phyloP scores from a whole-genome alignment of 1,140 invertebrate genomes.

The Drosophila cardini region DNA sequence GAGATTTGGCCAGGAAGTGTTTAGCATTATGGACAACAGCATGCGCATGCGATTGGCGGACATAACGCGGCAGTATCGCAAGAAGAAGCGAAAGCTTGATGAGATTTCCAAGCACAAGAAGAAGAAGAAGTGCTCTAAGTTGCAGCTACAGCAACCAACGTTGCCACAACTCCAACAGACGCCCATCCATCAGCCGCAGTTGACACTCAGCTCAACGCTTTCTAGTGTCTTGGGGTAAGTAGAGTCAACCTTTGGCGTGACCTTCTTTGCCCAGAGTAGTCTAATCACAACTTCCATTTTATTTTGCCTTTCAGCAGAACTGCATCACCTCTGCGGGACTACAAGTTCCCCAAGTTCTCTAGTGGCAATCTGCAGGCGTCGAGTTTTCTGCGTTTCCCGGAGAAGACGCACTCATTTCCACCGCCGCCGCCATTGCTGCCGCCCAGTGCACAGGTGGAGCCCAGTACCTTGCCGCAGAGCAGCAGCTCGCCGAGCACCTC shows the following conservation, averaged over 20 bases:
- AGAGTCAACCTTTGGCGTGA: too few species aligned
- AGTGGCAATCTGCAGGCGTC: slow-evolving; percentile 69
- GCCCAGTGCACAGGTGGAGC: slow-evolving; percentile 36
- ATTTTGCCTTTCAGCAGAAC: slow-evolving; percentile 17
- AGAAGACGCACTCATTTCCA: slow-evolving; percentile 73
- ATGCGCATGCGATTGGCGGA: slow-evolving; percentile 92
- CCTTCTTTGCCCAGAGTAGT: too few species aligned
- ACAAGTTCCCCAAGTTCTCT: slow-evolving; percentile 77
- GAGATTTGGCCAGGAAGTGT: slow-evolving; percentile 86
- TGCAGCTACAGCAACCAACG: slow-evolving; percentile 34
- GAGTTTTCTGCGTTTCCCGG: slow-evolving; percentile 72
- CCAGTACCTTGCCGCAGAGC: slow-evolving; percentile 55
- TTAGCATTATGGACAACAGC: slow-evolving; percentile 91
- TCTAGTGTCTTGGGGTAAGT: slow-evolving; percentile 68
- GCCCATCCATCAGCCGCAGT: slow-evolving; percentile 61
- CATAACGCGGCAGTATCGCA: slow-evolving; percentile 91
- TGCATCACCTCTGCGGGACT: slow-evolving; percentile 72
- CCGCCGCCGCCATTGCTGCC: slow-evolving; percentile 62
- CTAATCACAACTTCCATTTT: background rate
- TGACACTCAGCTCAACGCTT: slow-evolving; percentile 53
- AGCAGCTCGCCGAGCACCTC: slow-evolving; percentile 66
- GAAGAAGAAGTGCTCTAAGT: slow-evolving; percentile 79
- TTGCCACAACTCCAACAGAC: slow-evolving; percentile 41
- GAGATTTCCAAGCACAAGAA: slow-evolving; percentile 87
- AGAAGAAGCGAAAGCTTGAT: slow-evolving; percentile 92